Evolutionary conservation across 2,113 vertebrate genomes (phyloP).

Genomic region (Ailuropoda melanoleuca): DNA sequence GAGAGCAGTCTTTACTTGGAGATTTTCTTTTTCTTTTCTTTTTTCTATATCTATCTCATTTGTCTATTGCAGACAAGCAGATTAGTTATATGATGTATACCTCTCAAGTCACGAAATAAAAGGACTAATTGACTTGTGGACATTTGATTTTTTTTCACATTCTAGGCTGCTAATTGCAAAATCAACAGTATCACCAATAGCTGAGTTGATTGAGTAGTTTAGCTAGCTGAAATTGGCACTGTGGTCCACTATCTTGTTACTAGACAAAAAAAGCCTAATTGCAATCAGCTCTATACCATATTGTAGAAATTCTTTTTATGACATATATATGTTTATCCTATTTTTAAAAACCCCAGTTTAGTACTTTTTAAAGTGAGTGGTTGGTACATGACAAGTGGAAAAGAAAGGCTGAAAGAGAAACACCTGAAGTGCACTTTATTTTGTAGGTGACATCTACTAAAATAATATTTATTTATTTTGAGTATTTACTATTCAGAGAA

Average conservation of each 20-base stretch:
- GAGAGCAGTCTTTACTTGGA: not conserved
- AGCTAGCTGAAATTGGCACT: not conserved
- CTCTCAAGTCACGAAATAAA: not conserved
- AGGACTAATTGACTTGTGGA: not conserved
- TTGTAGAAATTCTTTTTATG: not conserved
- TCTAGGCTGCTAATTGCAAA: not conserved
- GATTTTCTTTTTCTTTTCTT: not conserved
- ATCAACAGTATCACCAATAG: slow-evolving; percentile 3
- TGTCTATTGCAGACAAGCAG: not conserved
- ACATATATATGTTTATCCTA: not conserved
- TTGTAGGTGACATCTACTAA: not conserved
- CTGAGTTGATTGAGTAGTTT: not conserved
- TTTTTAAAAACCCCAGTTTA: not conserved
- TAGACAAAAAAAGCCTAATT: not conserved
- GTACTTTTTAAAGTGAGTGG: not conserved
- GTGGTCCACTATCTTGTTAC: not conserved
- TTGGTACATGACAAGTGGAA: not conserved
- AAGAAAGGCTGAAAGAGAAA: slow-evolving; percentile 8
- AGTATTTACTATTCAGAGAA: not conserved
- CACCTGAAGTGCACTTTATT: not conserved
- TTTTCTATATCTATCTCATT: not conserved
- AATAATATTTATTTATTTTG: slow-evolving; percentile 16
- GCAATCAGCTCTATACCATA: not conserved
- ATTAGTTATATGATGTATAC: not conserved
- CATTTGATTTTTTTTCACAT: not conserved